These are phyloP conservation scores for Benthosema pterotum DNA, from an alignment of 2,797 vertebrate genomes.

Conservation along the genomic window DNA sequence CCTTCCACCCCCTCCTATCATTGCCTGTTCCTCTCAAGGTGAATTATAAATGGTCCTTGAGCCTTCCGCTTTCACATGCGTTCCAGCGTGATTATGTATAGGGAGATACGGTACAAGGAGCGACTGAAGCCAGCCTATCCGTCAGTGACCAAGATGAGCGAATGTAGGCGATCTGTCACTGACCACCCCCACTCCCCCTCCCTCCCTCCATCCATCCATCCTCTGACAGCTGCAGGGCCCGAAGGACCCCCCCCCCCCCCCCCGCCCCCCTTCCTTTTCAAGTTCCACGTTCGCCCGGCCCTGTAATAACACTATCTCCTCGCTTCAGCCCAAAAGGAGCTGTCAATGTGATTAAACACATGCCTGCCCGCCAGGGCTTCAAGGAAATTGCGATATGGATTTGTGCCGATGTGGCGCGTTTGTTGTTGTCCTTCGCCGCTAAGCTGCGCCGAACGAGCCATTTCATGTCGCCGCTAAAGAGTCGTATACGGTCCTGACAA, in stretches of 20 bases:
- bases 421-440: slow-evolving; percentile 59
- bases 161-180: slow-evolving; percentile 39
- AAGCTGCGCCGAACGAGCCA: slow-evolving; percentile 56
- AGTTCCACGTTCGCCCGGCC: slow-evolving; percentile 50
- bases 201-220: slow-evolving; percentile 8
- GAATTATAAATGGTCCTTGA: slow-evolving; percentile 70
- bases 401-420: slow-evolving; percentile 43
- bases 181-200: slow-evolving; percentile 48
- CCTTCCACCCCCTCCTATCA: slow-evolving; percentile 58
- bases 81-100: too few species aligned
- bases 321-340: slow-evolving; percentile 45
- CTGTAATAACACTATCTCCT: slow-evolving; percentile 53
- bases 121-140: slow-evolving; percentile 60
- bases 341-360: slow-evolving; percentile 63
- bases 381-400: slow-evolving; percentile 58
- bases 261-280: slow-evolving; percentile 40
- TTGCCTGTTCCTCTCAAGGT: slow-evolving; percentile 74
- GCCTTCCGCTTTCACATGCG: slow-evolving; percentile 42
- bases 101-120: slow-evolving; percentile 49
- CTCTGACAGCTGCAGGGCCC: slow-evolving; percentile 58
- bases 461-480: slow-evolving; percentile 45
- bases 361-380: slow-evolving; percentile 36
- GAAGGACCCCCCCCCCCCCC: too few species aligned
- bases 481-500: slow-evolving; percentile 32
- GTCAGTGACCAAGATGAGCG: slow-evolving; percentile 62